These are phyloP conservation scores for Trichonephila clavipes DNA, from an alignment of 1,140 invertebrate genomes.

Conservation along the genomic window DNA sequence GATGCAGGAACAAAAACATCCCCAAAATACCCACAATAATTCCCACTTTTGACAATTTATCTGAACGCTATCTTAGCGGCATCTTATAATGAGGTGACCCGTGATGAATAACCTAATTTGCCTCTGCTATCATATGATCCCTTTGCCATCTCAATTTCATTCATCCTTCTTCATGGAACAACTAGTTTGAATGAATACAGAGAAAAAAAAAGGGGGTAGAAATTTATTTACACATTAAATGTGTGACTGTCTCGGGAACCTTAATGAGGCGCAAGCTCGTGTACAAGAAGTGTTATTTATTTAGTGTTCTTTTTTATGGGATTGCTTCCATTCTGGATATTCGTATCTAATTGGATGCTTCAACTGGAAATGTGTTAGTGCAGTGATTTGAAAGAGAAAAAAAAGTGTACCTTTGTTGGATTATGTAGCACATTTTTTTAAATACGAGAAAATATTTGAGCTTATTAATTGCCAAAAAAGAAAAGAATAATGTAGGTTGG, in stretches of 20 bases:
- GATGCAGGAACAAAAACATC: constrained; percentile 38
- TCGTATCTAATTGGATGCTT: neutral
- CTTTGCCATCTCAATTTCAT: constrained; percentile 35
- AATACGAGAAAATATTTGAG: neutral
- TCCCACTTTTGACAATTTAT: constrained; percentile 36
- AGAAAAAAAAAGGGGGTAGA: neutral
- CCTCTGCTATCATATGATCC: constrained; percentile 47
- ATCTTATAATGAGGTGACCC: constrained; percentile 35
- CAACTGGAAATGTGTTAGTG: neutral
- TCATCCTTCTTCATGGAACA: constrained; percentile 55
- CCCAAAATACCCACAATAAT: constrained; percentile 35
- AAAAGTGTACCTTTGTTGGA: neutral
- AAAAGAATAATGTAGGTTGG: neutral
- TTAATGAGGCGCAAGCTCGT: constrained; percentile 25
- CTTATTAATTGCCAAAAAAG: neutral
- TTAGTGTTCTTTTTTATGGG: neutral
- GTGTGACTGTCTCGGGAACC: neutral
- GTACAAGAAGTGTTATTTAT: neutral
- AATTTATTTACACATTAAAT: constrained; percentile 44
- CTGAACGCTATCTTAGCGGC: constrained; percentile 45
- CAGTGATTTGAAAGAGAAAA: neutral
- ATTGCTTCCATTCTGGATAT: neutral
- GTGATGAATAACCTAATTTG: constrained; percentile 47
- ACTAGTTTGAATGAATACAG: neutral
- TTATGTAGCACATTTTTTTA: neutral